phyloP scores from a whole-genome alignment of 1,140 invertebrate species.

The Philotrypesis tridentata region DNA sequence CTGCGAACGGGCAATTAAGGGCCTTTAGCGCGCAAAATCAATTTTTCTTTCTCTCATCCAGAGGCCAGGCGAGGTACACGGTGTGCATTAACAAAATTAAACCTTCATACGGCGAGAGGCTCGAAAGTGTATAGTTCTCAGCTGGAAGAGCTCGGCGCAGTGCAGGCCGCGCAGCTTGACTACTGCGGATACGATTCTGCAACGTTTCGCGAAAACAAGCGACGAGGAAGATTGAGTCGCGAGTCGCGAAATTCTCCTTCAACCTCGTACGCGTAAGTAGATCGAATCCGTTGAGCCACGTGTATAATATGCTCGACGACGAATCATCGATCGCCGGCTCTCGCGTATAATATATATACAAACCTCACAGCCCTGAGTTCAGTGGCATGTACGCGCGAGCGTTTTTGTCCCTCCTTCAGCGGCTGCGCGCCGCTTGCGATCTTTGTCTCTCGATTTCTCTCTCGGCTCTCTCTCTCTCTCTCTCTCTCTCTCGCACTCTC shows the following conservation, averaged over 20 bases:
- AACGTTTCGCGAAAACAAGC: no score
- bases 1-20: neutral
- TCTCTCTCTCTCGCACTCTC: conserved; percentile 37
- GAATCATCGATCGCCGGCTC: neutral
- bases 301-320: neutral
- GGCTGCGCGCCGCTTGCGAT: neutral
- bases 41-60: neutral
- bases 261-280: neutral
- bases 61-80: neutral
- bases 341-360: no score
- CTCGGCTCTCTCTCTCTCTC: conserved; percentile 40
- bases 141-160: no score
- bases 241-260: no score
- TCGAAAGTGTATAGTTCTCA: neutral
- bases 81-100: neutral
- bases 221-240: no score
- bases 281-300: neutral
- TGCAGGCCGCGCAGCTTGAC: no score
- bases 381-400: conserved; percentile 32
- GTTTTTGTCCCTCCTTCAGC: conserved; percentile 7
- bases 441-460: conserved; percentile 40
- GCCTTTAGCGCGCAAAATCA: neutral
- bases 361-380: conserved; percentile 37
- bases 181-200: no score
- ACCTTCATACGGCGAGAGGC: no score